These are phyloP conservation scores for Procambarus virginalis DNA, from an alignment of 1,140 invertebrate species.

Conservation along the genomic window DNA sequence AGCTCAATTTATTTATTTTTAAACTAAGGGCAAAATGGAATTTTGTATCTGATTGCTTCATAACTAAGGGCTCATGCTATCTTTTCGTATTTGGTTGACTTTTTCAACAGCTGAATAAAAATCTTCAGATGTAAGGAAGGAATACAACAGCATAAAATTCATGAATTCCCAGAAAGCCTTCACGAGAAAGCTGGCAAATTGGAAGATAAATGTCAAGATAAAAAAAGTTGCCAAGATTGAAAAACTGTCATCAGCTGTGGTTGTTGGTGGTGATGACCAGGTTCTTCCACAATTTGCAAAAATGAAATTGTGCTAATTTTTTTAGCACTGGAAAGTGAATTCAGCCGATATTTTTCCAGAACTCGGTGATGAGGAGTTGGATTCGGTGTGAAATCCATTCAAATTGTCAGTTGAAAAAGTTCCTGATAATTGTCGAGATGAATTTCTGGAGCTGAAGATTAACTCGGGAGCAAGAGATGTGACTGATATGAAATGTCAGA, in stretches of 20 bases:
- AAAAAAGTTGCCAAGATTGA: not conserved
- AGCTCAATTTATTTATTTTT: too few relatives aligned
- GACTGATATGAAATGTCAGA: too few relatives aligned
- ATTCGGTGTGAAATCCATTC: too few relatives aligned
- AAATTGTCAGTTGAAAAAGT: too few relatives aligned
- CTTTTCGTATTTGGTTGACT: constrained; percentile 15
- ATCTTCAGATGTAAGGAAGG: constrained; percentile 34
- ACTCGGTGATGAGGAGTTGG: too few relatives aligned
- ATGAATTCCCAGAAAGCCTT: constrained; percentile 27
- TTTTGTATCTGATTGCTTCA: not conserved
- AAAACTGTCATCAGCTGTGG: not conserved
- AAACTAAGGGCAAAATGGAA: not conserved
- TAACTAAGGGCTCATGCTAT: not conserved
- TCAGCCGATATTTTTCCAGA: too few relatives aligned
- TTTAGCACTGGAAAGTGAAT: too few relatives aligned
- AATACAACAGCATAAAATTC: constrained; percentile 48
- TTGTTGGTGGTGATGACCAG: constrained; percentile 24
- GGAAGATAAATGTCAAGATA: not conserved
- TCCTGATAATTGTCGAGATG: too few relatives aligned
- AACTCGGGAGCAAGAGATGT: too few relatives aligned
- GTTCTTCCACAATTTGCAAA: not conserved
- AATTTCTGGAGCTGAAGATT: too few relatives aligned
- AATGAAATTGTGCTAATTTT: too few relatives aligned
- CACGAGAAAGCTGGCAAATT: constrained; percentile 10
- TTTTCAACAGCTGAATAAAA: constrained; percentile 35